A percentile compares a stretch with the other conserved stretches of the same genome.
Conservation (phyloP, 2,113 vertebrate genomes). For the Symphodus melops region DNA sequence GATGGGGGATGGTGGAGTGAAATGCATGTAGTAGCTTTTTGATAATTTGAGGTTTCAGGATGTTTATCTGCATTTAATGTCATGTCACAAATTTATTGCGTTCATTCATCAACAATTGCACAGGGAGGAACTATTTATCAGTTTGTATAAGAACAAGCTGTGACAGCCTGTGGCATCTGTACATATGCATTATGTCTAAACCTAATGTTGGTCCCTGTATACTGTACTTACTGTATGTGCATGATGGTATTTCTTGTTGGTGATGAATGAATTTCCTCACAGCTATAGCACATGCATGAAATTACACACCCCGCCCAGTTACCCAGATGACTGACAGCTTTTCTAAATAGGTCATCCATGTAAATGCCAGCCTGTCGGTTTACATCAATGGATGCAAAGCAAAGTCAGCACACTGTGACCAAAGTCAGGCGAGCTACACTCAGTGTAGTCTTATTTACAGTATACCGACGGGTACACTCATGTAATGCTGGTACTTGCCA, state of each 20-base stretch:
- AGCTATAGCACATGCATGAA: constrained; percentile 65
- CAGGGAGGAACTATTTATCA: background rate
- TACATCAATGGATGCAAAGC: constrained; percentile 68
- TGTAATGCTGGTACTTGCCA: background rate
- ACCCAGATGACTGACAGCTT: constrained; percentile 72
- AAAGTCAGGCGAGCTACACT: constrained; percentile 49
- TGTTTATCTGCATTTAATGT: constrained; percentile 11
- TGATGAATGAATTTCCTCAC: constrained; percentile 39
- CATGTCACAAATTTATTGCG: background rate
- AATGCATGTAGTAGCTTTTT: constrained; percentile 1
- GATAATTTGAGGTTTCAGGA: background rate
- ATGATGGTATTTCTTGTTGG: constrained; percentile 21
- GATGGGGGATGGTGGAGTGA: constrained; percentile 18
- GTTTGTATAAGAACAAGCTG: background rate
- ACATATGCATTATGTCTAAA: background rate
- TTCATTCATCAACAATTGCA: constrained; percentile 25
- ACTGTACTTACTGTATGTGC: constrained; percentile 1
- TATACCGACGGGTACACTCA: constrained; percentile 18
- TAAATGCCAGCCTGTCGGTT: constrained; percentile 81
- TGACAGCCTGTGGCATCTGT: constrained; percentile 9
- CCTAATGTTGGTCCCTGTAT: background rate
- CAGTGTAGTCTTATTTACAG: constrained; percentile 9
- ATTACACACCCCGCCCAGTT: constrained; percentile 63
- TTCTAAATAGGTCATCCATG: constrained; percentile 78
- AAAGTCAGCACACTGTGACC: constrained; percentile 64